Evolutionary conservation across 2,888 invertebrate species (phyloP), one percentile per base, ranked within the genome.

Genomic region (Dromius quadrimaculatus): DNA sequence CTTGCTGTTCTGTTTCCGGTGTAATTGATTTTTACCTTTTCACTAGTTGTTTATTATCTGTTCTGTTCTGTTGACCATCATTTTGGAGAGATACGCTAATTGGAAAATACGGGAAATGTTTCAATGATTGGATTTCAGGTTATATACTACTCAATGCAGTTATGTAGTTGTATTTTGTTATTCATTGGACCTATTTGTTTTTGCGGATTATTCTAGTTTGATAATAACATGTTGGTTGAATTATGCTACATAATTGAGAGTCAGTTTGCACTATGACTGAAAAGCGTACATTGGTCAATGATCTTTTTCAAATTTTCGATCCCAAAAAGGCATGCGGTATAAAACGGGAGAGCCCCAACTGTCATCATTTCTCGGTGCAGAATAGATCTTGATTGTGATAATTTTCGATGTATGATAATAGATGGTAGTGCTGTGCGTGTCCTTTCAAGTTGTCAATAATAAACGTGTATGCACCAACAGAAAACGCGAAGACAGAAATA

Each of bases 11-110:
- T 59, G 20, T 59, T 59, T 36, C 6, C 22, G 47, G 28, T 20
- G 57, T 36, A 17, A 59, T 59, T 59, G 59, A 59, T 36, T 59
- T 59, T 59, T 59, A 59, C 36, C 36, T 59, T 59, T 59, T 59
- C 17, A 8, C 36, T 36, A 36, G 19, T 36, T 19, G 20, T 59
- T 59, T 59, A 59, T 36, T 59, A 15, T 57, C 17, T 57, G 59
- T 3, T 32, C 5, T 32, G 5, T 32, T 9, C n/a, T 38, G 9
- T 19, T 59, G 47, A 1, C 2, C 13, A 8, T 54, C 28, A 23
- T 28, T 11, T 13, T 23, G 50, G 28, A 13, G 9, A 13, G 15
- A 54, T 28, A 15, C 50, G 50, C 15, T 54, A 28, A 54, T 54
- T 54, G 50, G 50, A 32, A 41, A 54, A 54, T 54, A 13, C 41